Evolutionary conservation across 2,113 vertebrate species (phyloP), one percentile per base, ranked within the genome.

Genomic region (Podiceps cristatus): DNA sequence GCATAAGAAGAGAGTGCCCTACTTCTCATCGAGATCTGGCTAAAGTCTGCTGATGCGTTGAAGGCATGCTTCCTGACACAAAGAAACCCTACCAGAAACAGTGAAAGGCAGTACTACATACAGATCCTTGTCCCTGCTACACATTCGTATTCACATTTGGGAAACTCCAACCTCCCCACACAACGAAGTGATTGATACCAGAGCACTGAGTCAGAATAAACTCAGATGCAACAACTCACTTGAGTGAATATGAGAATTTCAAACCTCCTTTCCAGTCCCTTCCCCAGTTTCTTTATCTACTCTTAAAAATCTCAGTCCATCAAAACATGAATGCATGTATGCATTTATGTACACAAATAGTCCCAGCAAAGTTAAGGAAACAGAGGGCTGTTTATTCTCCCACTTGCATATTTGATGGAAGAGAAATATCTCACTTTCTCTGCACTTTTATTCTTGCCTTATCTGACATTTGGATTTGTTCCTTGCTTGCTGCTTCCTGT

Each of bases 101-200:
- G 7, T 40, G 33, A 58, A 49, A 80, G 7, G 13, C 53, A 29
- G 4, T 16, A 40, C 10, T 69, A 31, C 5, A 10, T 56, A 12
- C 27, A 37, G 35, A 11, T 64, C 8, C 10, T 10, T 86, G 18
- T 40, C 50, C 11, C 8, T 82, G 33, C 23, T 73, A 18, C 1
- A 7, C 9, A 45, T 80, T 47, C 4, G 2, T 80, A 50, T 93
- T 67, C 73, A 59, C 13, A 45, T 55, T 67, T 40, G 10, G 13
- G 35, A 90, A 85, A 35, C 58, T 68, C 40, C 47, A 72, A 2
- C 33, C 25, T 72, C 12, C 50, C 49, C 40, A 64, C 37, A 11
- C 10, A 13, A 27, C 0, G 0, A 71, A 78, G 28, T 33, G 29
- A 85, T 81, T 68, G 71, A 88, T 88, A 56, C 25, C 0, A 0